Conservation (phyloP, 53 echinoderm and acorn worm genomes). For the Astropecten irregularis region DNA sequence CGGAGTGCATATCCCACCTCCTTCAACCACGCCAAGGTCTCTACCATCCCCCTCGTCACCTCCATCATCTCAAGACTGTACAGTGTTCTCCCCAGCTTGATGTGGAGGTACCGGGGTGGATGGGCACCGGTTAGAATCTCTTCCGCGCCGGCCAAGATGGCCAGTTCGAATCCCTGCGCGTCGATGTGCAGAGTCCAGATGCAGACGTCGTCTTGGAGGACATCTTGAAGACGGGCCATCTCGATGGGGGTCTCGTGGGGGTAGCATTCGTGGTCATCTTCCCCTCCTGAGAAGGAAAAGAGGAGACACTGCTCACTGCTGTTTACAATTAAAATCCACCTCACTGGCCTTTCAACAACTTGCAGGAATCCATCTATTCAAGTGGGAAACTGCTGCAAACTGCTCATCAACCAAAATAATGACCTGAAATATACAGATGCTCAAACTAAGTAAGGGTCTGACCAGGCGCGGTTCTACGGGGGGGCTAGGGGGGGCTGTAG, state of each 20-base stretch:
- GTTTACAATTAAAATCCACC: too few relatives aligned
- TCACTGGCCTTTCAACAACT: too few relatives aligned
- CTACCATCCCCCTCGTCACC: constrained; percentile 37
- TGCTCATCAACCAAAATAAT: too few relatives aligned
- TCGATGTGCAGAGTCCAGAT: constrained; percentile 75
- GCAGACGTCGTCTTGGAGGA: constrained; percentile 37
- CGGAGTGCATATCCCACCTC: constrained; percentile 68
- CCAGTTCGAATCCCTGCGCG: constrained; percentile 75
- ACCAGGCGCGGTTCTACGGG: too few relatives aligned
- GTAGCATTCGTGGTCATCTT: not conserved
- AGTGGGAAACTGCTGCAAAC: too few relatives aligned
- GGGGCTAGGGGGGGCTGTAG: too few relatives aligned
- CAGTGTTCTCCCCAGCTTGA: not conserved
- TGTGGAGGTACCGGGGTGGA: constrained; percentile 60
- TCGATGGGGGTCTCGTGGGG: constrained; percentile 49
- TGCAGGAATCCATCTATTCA: too few relatives aligned
- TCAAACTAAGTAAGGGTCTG: too few relatives aligned
- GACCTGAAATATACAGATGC: too few relatives aligned
- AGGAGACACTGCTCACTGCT: too few relatives aligned
- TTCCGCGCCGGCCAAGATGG: constrained; percentile 68
- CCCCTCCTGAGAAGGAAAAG: not conserved
- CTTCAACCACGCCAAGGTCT: constrained; percentile 62
- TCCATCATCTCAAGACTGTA: constrained; percentile 36
- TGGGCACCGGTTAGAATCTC: constrained; percentile 47
- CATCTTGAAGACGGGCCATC: constrained; percentile 62